Percentiles rank a stretch among this genome's conserved stretches.
phyloP scores from a whole-genome alignment of 2,888 invertebrate genomes.

The Leptinotarsa juncta region DNA sequence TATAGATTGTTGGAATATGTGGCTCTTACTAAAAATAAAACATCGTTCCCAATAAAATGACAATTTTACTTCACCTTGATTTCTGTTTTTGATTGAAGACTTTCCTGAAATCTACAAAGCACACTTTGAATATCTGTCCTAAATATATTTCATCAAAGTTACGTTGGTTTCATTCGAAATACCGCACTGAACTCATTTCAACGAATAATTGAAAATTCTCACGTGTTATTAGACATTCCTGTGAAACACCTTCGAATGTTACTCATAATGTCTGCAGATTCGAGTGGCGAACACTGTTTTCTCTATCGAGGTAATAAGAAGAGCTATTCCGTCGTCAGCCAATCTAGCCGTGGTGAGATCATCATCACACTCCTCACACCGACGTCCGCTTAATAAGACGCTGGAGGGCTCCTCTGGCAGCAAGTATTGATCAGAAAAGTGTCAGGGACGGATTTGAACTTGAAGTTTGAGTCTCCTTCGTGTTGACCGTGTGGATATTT shows the following conservation, averaged over 20 bases:
- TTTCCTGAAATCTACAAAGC: no score
- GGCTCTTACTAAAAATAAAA: no score
- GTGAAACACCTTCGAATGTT: conserved; percentile 18
- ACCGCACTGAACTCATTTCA: neutral
- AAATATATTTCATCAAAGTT: neutral
- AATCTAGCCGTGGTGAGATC: conserved; percentile 52
- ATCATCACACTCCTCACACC: conserved; percentile 56
- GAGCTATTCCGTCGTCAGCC: conserved; percentile 37
- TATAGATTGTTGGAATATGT: neutral
- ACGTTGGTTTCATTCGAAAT: neutral
- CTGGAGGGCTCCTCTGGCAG: conserved; percentile 57
- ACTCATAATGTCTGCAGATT: conserved; percentile 35
- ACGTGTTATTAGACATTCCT: neutral
- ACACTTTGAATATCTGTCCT: no score
- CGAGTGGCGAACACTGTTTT: conserved; percentile 32
- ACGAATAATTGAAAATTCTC: neutral
- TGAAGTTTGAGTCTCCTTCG: neutral
- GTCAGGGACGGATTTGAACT: conserved; percentile 40
- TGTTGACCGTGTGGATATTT: no score
- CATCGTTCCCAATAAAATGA: no score
- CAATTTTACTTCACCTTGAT: no score
- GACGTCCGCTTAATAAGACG: conserved; percentile 58
- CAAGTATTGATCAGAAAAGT: conserved; percentile 57
- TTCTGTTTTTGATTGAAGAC: no score
- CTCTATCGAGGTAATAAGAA: conserved; percentile 46